These are phyloP conservation scores for Epinephelus coioides DNA, from an alignment of 2,797 vertebrate species.

Conservation along the genomic window DNA sequence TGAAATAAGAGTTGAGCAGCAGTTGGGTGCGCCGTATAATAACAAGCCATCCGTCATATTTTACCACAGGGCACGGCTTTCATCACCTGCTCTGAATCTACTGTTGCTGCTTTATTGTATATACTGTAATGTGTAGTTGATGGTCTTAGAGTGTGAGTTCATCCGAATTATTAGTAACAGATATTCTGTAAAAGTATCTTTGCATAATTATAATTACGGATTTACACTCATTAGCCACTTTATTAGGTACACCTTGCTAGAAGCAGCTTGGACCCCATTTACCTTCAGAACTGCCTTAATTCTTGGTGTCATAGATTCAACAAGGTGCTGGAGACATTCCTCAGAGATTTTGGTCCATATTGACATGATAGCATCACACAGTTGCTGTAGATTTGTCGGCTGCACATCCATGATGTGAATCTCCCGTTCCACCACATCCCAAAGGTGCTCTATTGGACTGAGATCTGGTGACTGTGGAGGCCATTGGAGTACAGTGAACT, in stretches of 20 bases:
- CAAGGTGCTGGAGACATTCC: too few species aligned
- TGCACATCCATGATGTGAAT: slow-evolving; percentile 50
- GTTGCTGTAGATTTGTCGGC: slow-evolving; percentile 67
- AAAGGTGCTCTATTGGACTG: too few species aligned
- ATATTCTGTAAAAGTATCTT: not conserved
- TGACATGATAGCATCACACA: slow-evolving; percentile 43
- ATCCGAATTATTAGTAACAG: not conserved
- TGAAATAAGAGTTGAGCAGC: slow-evolving; percentile 39
- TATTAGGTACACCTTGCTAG: too few species aligned
- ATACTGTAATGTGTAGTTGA: slow-evolving; percentile 23
- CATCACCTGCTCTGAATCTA: slow-evolving; percentile 22
- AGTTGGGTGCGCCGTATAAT: slow-evolving; percentile 16
- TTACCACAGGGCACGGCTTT: slow-evolving; percentile 42
- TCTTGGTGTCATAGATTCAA: too few species aligned
- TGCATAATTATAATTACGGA: too few species aligned
- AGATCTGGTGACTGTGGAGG: too few species aligned
- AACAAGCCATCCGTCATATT: slow-evolving; percentile 55
- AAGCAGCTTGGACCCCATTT: too few species aligned
- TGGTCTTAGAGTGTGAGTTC: slow-evolving; percentile 23
- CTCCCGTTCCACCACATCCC: too few species aligned
- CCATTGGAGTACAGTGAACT: too few species aligned
- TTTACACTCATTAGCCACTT: too few species aligned
- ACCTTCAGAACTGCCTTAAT: too few species aligned
- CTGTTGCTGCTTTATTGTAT: slow-evolving; percentile 1
- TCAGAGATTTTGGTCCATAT: too few species aligned